Evolutionary conservation across 2,797 vertebrate genomes (phyloP).

Genomic region (Morus bassanus): DNA sequence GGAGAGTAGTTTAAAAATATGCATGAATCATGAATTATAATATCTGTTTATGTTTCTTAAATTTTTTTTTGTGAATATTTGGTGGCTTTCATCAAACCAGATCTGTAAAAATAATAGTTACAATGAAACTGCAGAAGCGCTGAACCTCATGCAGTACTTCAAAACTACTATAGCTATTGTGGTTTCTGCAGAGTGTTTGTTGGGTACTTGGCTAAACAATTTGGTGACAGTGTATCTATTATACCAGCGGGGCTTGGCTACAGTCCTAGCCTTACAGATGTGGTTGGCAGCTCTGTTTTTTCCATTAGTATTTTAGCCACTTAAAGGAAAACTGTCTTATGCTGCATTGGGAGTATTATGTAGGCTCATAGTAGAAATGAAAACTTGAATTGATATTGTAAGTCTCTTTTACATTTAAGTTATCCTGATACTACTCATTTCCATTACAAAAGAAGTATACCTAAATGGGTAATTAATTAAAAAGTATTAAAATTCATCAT

Average conservation of each 20-base stretch:
- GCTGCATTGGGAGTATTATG: background rate
- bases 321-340: slow-evolving; percentile 1
- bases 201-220: background rate
- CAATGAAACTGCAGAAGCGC: background rate
- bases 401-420: background rate
- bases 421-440: background rate
- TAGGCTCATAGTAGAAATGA: background rate
- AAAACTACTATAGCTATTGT: background rate
- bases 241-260: slow-evolving; percentile 27
- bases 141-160: background rate
- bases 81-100: background rate
- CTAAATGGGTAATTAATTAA: background rate
- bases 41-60: background rate
- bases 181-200: background rate
- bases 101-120: background rate
- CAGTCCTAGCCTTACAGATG: slow-evolving; percentile 20
- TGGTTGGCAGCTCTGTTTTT: background rate
- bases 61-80: background rate
- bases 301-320: background rate
- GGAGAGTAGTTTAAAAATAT: background rate
- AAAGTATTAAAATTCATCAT: background rate
- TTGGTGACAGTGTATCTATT: slow-evolving; percentile 44
- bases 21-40: background rate
- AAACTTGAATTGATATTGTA: background rate
- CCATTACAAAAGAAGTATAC: background rate